phyloP scores from a whole-genome alignment of 2,113 vertebrate species.

The Malurus elegans region DNA sequence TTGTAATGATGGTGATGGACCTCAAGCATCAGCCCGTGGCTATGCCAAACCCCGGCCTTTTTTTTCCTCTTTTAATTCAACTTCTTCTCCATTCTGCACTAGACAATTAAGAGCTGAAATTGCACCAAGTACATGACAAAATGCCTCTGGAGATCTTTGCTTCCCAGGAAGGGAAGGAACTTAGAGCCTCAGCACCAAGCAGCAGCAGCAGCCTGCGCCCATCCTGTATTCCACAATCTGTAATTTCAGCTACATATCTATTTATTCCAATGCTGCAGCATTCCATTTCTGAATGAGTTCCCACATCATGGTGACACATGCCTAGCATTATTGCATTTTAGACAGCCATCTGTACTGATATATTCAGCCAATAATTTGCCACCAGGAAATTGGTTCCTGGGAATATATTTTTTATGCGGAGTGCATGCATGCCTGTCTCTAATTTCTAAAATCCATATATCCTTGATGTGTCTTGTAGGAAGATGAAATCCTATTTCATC shows the following conservation, averaged over 20 bases:
- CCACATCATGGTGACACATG: conserved; percentile 61
- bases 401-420: conserved; percentile 51
- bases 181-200: background rate
- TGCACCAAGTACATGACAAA: background rate
- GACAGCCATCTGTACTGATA: conserved; percentile 65
- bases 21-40: background rate
- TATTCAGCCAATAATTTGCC: conserved; percentile 62
- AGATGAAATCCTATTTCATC: conserved; percentile 19
- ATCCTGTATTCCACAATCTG: conserved; percentile 58
- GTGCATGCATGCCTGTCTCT: conserved; percentile 36
- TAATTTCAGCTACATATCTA: conserved; percentile 66
- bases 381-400: conserved; percentile 59
- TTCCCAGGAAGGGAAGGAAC: background rate
- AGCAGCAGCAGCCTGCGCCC: conserved; percentile 36
- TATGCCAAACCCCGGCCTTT: background rate
- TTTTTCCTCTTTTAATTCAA: background rate
- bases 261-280: conserved; percentile 51
- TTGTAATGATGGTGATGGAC: background rate
- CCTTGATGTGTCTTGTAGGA: background rate
- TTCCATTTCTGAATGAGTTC: conserved; percentile 64
- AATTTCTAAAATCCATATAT: conserved; percentile 54
- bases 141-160: background rate
- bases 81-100: background rate
- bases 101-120: conserved; percentile 23
- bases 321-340: conserved; percentile 65